Conservation (phyloP, 2,888 invertebrate genomes). For the Euzophera pinguis region DNA sequence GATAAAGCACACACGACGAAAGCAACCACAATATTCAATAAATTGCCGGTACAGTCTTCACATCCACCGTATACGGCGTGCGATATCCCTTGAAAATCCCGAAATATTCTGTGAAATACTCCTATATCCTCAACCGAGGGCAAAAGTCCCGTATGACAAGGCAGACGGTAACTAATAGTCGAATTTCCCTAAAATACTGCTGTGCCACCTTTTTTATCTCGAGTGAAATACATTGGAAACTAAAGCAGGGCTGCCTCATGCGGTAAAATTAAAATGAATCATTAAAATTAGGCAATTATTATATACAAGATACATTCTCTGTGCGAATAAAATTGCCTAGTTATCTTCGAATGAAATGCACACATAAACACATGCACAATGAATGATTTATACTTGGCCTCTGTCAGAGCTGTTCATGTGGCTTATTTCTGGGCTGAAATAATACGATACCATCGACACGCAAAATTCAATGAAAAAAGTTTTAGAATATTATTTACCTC, state of each 20-base stretch:
- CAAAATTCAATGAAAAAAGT: too few relatives aligned
- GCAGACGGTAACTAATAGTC: constrained; percentile 16
- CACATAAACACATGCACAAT: too few relatives aligned
- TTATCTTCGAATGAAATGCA: too few relatives aligned
- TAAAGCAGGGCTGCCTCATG: constrained; percentile 17
- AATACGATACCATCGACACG: too few relatives aligned
- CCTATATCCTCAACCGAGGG: not conserved
- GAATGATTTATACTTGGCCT: too few relatives aligned
- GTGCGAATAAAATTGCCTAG: too few relatives aligned
- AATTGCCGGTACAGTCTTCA: not conserved
- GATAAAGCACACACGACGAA: not conserved
- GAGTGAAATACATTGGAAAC: constrained; percentile 25
- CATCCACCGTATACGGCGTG: constrained; percentile 1
- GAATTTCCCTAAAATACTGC: constrained; percentile 49
- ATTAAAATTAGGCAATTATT: not conserved
- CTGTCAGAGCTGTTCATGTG: too few relatives aligned
- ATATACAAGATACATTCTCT: too few relatives aligned
- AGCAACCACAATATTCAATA: not conserved
- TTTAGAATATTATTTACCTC: too few relatives aligned
- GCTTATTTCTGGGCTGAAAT: too few relatives aligned
- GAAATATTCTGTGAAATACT: not conserved
- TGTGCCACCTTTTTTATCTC: constrained; percentile 28
- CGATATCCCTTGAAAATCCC: not conserved
- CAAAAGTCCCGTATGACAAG: constrained; percentile 11
- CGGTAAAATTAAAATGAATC: not conserved